Evolutionary conservation across 2,797 vertebrate species (phyloP).

Genomic region (Orestias chungarensis): DNA sequence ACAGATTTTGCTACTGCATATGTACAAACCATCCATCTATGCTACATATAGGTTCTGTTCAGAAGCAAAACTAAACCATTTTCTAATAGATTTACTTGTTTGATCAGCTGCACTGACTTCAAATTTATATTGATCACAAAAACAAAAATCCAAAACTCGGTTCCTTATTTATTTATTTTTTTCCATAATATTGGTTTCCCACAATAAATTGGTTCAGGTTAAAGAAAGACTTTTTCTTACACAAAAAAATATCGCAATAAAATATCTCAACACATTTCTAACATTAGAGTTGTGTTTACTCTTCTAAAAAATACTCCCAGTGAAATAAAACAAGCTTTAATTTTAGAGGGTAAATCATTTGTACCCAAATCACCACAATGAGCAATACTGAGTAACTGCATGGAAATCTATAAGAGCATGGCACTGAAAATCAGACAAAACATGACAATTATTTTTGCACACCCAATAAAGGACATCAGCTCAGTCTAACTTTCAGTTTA

Average conservation of each 20-base stretch:
- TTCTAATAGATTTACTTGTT: conserved; percentile 5
- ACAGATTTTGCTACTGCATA: conserved; percentile 22
- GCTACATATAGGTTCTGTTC: conserved; percentile 48
- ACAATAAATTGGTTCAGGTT: conserved; percentile 41
- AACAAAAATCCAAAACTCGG: not conserved
- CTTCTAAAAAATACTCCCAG: conserved; percentile 10
- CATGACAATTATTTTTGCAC: conserved; percentile 22
- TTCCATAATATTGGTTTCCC: conserved; percentile 28
- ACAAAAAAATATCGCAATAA: conserved; percentile 21
- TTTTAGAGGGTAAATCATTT: not conserved
- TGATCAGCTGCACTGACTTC: not conserved
- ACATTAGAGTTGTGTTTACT: not conserved
- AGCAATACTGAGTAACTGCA: conserved; percentile 10
- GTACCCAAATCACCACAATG: not conserved
- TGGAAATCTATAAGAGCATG: conserved; percentile 31
- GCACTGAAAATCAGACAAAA: conserved; percentile 33
- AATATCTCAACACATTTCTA: conserved; percentile 26
- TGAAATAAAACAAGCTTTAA: conserved; percentile 1
- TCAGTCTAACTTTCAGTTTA: not conserved
- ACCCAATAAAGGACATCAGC: conserved; percentile 5
- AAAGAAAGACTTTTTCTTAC: conserved; percentile 58
- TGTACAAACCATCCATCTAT: conserved; percentile 48
- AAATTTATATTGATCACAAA: not conserved
- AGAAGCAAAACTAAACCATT: conserved; percentile 34
- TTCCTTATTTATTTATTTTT: not conserved